These are phyloP conservation scores for Ondatra zibethicus DNA, from an alignment of 2,113 vertebrate species.

Conservation along the genomic window DNA sequence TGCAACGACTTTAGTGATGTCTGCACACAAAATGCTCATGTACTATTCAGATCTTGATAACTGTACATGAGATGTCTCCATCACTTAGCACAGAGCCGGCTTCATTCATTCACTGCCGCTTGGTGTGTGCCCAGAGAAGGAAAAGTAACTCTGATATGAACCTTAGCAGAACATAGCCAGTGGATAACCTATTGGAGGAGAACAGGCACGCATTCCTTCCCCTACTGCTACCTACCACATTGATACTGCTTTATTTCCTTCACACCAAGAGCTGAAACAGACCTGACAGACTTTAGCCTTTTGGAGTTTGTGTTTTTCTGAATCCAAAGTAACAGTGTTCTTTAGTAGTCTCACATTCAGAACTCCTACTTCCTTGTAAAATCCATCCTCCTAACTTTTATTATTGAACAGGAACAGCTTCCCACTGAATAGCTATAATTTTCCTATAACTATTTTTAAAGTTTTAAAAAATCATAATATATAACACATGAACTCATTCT, in stretches of 20 bases:
- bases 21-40: background rate
- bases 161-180: constrained; percentile 13
- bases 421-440: constrained; percentile 42
- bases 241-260: constrained; percentile 3
- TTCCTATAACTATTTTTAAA: constrained; percentile 53
- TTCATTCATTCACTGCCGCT: background rate
- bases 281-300: background rate
- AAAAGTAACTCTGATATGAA: constrained; percentile 3
- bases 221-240: background rate
- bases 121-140: background rate
- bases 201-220: background rate
- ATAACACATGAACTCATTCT: constrained; percentile 9
- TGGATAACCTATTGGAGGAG: background rate
- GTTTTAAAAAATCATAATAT: constrained; percentile 1
- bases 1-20: background rate
- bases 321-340: constrained; percentile 14
- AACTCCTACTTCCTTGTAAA: constrained; percentile 50
- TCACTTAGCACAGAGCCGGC: background rate
- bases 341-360: constrained; percentile 26
- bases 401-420: constrained; percentile 48
- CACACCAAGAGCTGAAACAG: constrained; percentile 34
- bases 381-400: constrained; percentile 26
- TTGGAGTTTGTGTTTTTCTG: constrained; percentile 26
- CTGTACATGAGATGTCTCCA: background rate
- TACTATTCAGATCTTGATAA: background rate